phyloP scores from a whole-genome alignment of 2,888 invertebrate species.

The Actias luna region DNA sequence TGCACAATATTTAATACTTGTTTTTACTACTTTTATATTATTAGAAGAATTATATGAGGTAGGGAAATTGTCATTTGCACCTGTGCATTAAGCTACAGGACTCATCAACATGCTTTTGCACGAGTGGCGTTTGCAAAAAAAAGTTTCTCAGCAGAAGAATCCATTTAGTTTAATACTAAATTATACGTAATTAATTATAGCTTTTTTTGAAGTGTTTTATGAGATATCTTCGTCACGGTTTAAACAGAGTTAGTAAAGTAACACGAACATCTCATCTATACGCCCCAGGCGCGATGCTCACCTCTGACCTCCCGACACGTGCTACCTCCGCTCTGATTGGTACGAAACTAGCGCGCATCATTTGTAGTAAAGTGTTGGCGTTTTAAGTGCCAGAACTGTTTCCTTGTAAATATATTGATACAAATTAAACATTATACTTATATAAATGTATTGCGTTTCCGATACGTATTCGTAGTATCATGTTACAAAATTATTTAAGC shows the following conservation, averaged over 20 bases:
- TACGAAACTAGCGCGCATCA: slow-evolving; percentile 44
- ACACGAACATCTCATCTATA: slow-evolving; percentile 20
- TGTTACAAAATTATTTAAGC: neutral
- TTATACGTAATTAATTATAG: neutral
- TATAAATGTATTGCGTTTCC: neutral
- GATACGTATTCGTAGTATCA: neutral
- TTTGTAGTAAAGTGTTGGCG: slow-evolving; percentile 2
- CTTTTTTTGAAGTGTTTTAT: neutral
- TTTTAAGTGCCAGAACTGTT: slow-evolving; percentile 19
- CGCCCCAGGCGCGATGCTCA: slow-evolving; percentile 56
- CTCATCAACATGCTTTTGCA: too few relatives aligned
- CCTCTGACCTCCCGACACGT: slow-evolving; percentile 75
- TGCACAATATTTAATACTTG: too few relatives aligned
- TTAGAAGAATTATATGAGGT: too few relatives aligned
- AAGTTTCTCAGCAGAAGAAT: too few relatives aligned
- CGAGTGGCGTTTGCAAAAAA: too few relatives aligned
- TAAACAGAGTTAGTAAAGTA: slow-evolving; percentile 17
- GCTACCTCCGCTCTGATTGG: slow-evolving; percentile 70
- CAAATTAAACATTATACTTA: neutral
- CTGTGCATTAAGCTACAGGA: too few relatives aligned
- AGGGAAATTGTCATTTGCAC: too few relatives aligned
- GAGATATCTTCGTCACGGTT: slow-evolving; percentile 19
- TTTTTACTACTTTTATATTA: too few relatives aligned
- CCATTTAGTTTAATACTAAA: too few relatives aligned
- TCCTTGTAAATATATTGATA: neutral